Base-by-base conservation (phyloP, 2,888 invertebrate genomes). In the Nephrotoma guestfalica region DNA sequence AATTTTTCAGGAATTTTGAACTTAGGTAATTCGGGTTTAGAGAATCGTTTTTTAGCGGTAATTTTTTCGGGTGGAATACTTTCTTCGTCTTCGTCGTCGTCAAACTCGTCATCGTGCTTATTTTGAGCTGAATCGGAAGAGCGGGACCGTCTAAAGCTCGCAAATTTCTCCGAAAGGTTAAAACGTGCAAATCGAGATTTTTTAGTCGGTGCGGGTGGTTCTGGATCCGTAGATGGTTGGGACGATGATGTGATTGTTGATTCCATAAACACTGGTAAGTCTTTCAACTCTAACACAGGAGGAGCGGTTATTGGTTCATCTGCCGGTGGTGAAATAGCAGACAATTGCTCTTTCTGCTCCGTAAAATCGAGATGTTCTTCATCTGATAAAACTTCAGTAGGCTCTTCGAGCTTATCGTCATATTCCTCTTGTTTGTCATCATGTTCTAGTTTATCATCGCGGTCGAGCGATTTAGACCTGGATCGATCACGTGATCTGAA, bases 1-100 rank as follows among this genome's bases (percentile, higher is more conserved):
- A 96, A 93, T 87, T 93, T 92, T 30, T 94, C 93, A 0, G 94
- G 94, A 88, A 95, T 90, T 88, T 94, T 93, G 88, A 94, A 93
- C 89, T 94, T 94, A 47, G 94, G 93, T 88, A 93, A 92, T 88
- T 94, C 94, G 0, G 93, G 93, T 87, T 93, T 89, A 6, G 91
- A 92, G 87, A 94, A 90, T 88, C 93, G 47, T 15, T 84, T 84
- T 84, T 84, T 84, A 1, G 41, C 41, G 13, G 84, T 84, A 84
- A 84, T 41, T n/a, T 84, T 84, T n/a, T 84, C 84, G 3, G 84
- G n/a, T 42, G 84, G 84, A 84, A 15, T 41, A 84, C 6, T 42
- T 84, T 41, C 41, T 6, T 84, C 84, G 0, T 84, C 47, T 47
- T 47, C 84, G 6, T 84, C 84, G 9, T 84, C 84, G 3, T 84